A percentile compares a stretch with the other conserved stretches of the same genome.
Conservation (phyloP, 2,888 invertebrate species). For the Lithosia quadra region DNA sequence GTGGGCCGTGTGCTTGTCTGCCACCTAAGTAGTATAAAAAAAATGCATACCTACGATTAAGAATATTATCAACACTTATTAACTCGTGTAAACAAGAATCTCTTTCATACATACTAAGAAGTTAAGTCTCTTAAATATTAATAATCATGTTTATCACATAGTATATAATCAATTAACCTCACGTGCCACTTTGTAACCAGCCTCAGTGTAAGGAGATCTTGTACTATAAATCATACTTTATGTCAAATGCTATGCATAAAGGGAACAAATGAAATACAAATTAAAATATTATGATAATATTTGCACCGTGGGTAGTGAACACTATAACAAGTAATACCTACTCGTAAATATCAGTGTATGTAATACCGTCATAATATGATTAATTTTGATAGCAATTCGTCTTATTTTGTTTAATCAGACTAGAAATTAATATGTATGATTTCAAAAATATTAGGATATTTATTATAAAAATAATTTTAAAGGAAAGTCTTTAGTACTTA, state of each 20-base stretch:
- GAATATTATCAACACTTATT: background rate
- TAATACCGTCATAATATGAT: too few species aligned
- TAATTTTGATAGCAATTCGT: too few species aligned
- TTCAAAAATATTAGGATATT: too few species aligned
- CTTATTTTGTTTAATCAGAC: too few species aligned
- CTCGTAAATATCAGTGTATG: background rate
- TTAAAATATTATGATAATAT: slow-evolving; percentile 2
- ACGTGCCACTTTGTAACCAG: slow-evolving; percentile 30
- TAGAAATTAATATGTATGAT: too few species aligned
- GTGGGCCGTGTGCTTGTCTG: too few species aligned
- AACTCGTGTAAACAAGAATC: slow-evolving; percentile 7
- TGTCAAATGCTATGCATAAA: slow-evolving; percentile 11
- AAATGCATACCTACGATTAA: background rate
- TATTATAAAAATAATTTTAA: too few species aligned
- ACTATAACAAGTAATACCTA: too few species aligned
- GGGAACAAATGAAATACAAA: slow-evolving; percentile 6
- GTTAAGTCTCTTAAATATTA: slow-evolving; percentile 21
- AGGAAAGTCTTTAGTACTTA: too few species aligned
- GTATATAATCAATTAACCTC: slow-evolving; percentile 28
- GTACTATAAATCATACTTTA: slow-evolving; percentile 37
- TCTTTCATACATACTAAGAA: slow-evolving; percentile 14
- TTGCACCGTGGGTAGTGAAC: background rate
- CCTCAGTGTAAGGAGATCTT: slow-evolving; percentile 34
- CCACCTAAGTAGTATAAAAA: too few species aligned
- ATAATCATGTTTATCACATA: slow-evolving; percentile 8